A percentile compares a stretch with the other conserved stretches of the same genome.
Conservation (phyloP, 30 jellyfish, hydroid and myxozoan species). For the Sanderia malayensis region DNA sequence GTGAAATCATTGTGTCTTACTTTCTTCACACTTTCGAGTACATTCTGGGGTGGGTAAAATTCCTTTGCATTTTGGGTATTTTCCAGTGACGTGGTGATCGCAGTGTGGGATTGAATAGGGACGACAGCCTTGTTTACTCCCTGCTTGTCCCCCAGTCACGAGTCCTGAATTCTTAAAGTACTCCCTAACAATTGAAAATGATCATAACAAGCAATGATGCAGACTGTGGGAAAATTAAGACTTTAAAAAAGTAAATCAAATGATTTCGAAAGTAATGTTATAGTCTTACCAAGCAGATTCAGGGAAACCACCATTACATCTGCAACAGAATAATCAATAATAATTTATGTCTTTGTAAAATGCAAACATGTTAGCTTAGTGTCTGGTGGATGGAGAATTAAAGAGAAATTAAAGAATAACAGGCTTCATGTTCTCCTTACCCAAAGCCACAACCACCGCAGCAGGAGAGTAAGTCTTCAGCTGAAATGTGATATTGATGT, state of each 20-base stretch:
- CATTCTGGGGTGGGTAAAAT: slow-evolving; percentile 84
- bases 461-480: slow-evolving; percentile 89
- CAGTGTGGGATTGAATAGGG: slow-evolving; percentile 89
- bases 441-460: slow-evolving; percentile 91
- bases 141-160: slow-evolving; percentile 96
- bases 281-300: slow-evolving; percentile 60
- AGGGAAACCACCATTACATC: slow-evolving; percentile 94
- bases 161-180: slow-evolving; percentile 68
- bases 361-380: no score
- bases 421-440: no score
- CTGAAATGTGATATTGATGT: slow-evolving; percentile 63
- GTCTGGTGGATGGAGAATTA: no score
- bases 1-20: slow-evolving; percentile 11
- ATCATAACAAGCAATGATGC: no score
- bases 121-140: slow-evolving; percentile 85
- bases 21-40: slow-evolving; percentile 53
- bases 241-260: no score
- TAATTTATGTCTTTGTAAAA: neutral
- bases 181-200: slow-evolving; percentile 46
- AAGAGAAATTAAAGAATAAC: neutral
- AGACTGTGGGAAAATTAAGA: no score
- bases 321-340: slow-evolving; percentile 1
- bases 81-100: slow-evolving; percentile 87
- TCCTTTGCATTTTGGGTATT: slow-evolving; percentile 82
- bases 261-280: no score